Conservation (phyloP, 2,113 vertebrate species). For the Toxotes jaculatrix region DNA sequence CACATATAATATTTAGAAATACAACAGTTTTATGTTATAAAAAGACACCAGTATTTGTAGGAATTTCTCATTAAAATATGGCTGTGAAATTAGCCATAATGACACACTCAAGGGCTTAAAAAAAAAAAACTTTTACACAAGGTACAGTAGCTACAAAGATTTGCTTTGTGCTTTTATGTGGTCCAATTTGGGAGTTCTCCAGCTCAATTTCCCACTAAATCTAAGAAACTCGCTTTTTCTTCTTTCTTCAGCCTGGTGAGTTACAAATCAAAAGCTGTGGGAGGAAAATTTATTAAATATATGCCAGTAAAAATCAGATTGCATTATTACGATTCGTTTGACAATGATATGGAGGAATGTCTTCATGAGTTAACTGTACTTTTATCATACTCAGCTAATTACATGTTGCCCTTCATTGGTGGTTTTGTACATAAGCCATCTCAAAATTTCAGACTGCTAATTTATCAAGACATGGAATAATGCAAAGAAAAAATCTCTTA, state of each 20-base stretch:
- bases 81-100: conserved; percentile 39
- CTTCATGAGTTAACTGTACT: conserved; percentile 1
- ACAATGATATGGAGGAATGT: not conserved
- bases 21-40: conserved; percentile 37
- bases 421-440: not conserved
- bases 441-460: not conserved
- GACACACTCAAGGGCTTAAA: conserved; percentile 9
- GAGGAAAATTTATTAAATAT: conserved; percentile 8
- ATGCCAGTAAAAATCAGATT: conserved; percentile 13
- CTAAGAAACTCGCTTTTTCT: not conserved
- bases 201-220: conserved; percentile 35
- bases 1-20: conserved; percentile 52
- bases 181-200: conserved; percentile 38
- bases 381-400: conserved; percentile 20
- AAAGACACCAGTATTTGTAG: conserved; percentile 33
- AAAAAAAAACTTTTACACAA: conserved; percentile 29
- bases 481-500: conserved; percentile 3
- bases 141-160: conserved; percentile 41
- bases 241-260: not conserved
- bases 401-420: not conserved
- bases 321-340: conserved; percentile 17
- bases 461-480: not conserved
- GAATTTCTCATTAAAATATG: conserved; percentile 34
- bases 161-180: conserved; percentile 55
- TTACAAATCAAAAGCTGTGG: conserved; percentile 29